Conservation (phyloP, 2,113 vertebrate species). For the Uria aalge region DNA sequence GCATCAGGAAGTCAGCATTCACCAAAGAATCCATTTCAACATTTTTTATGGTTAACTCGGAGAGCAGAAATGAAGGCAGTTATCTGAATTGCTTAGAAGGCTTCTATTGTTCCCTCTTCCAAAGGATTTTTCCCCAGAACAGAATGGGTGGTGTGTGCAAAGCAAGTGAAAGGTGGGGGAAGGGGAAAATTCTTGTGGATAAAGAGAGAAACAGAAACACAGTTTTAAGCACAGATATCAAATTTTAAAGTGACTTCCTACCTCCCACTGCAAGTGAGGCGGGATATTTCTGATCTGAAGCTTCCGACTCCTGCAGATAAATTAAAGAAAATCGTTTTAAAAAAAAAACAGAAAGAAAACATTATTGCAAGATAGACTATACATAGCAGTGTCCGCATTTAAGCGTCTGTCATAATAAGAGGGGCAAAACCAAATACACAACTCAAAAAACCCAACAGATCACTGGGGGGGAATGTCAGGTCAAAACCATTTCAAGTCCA, state of each 20-base stretch:
- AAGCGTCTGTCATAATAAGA: neutral
- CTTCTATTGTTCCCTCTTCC: conserved; percentile 60
- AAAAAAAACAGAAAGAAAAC: neutral
- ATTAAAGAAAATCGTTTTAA: conserved; percentile 29
- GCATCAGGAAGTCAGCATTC: conserved; percentile 42
- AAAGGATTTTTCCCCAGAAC: conserved; percentile 57
- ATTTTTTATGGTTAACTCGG: conserved; percentile 56
- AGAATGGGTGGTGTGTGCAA: conserved; percentile 51
- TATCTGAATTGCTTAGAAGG: conserved; percentile 67
- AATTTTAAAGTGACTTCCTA: conserved; percentile 71
- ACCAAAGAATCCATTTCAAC: conserved; percentile 56
- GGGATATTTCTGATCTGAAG: conserved; percentile 96
- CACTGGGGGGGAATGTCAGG: neutral
- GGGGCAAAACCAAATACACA: neutral
- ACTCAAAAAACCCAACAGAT: neutral
- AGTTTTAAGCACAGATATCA: conserved; percentile 3
- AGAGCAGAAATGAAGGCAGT: conserved; percentile 55
- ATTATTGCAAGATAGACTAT: conserved; percentile 17
- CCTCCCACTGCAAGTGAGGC: conserved; percentile 95
- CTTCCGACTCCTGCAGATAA: conserved; percentile 86
- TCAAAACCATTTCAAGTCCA: conserved; percentile 31
- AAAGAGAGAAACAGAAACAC: conserved; percentile 31
- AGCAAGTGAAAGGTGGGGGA: conserved; percentile 46
- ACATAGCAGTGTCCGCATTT: neutral
- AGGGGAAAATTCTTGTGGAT: conserved; percentile 29